Evolutionary conservation across 1,140 invertebrate species (phyloP).

Genomic region (Philaenus spumarius): DNA sequence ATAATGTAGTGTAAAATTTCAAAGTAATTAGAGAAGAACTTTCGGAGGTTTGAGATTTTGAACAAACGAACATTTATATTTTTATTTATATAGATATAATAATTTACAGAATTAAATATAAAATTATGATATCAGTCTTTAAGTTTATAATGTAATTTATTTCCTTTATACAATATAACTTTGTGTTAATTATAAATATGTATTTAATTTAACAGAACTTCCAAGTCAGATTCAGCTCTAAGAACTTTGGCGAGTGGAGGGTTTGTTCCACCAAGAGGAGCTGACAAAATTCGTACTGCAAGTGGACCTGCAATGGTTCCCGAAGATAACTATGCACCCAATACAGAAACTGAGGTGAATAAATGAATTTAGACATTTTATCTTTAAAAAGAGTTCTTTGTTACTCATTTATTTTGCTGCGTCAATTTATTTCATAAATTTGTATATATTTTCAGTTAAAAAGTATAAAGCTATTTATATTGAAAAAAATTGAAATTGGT

Average conservation of each 20-base stretch:
- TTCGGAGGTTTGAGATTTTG: too few relatives aligned
- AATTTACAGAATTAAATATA: too few relatives aligned
- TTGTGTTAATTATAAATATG: too few relatives aligned
- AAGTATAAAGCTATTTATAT: not conserved
- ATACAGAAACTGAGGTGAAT: slow-evolving; percentile 46
- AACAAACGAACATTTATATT: too few relatives aligned
- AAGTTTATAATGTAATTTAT: too few relatives aligned
- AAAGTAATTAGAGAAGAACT: too few relatives aligned
- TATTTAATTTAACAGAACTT: slow-evolving; percentile 36
- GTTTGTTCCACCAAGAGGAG: slow-evolving; percentile 44
- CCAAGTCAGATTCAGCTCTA: slow-evolving; percentile 53
- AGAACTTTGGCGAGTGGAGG: slow-evolving; percentile 43
- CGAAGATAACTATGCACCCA: slow-evolving; percentile 48
- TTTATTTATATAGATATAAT: too few relatives aligned
- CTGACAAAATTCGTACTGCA: slow-evolving; percentile 53
- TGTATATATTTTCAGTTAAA: not conserved
- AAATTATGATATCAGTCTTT: too few relatives aligned
- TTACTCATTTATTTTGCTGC: not conserved
- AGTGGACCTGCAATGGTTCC: slow-evolving; percentile 55
- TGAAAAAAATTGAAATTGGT: too few relatives aligned
- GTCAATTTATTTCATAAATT: not conserved
- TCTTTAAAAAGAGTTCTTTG: not conserved
- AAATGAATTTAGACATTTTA: not conserved
- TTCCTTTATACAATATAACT: too few relatives aligned
- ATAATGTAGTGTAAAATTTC: too few relatives aligned